Conservation (phyloP, 2,797 vertebrate genomes). For the Gymnodraco acuticeps region DNA sequence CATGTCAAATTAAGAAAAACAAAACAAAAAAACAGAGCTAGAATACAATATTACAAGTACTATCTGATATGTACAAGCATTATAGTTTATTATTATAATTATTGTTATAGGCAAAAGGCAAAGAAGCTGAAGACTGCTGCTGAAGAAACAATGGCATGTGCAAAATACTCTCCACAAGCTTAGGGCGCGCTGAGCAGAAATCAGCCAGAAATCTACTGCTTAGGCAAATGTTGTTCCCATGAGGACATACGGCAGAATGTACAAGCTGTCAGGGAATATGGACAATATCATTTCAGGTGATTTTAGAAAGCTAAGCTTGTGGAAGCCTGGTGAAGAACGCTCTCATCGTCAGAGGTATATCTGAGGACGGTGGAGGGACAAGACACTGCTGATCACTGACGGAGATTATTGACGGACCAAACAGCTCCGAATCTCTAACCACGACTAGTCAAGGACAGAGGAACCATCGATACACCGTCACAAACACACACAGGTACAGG, state of each 20-base stretch:
- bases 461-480: constrained; percentile 52
- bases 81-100: constrained; percentile 66
- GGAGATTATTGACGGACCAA: constrained; percentile 52
- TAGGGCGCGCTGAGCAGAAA: constrained; percentile 22
- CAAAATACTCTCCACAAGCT: constrained; percentile 82
- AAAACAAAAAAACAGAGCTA: constrained; percentile 55
- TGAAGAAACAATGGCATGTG: constrained; percentile 82
- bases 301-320: constrained; percentile 65
- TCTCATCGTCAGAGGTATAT: constrained; percentile 33
- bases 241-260: constrained; percentile 48
- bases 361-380: constrained; percentile 48
- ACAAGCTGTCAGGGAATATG: constrained; percentile 49
- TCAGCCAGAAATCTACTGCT: constrained; percentile 39
- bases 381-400: constrained; percentile 65
- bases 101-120: constrained; percentile 84
- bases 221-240: constrained; percentile 39
- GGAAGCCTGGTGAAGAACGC: constrained; percentile 59
- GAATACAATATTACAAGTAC: constrained; percentile 83
- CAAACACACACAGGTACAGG: constrained; percentile 66
- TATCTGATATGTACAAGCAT: constrained; percentile 86
- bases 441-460: constrained; percentile 58
- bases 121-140: constrained; percentile 76
- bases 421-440: constrained; percentile 65
- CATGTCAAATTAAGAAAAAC: constrained; percentile 80
- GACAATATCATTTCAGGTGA: constrained; percentile 1